Evolutionary conservation across 2,888 invertebrate species (phyloP).

Genomic region (Drosophila mettleri): DNA sequence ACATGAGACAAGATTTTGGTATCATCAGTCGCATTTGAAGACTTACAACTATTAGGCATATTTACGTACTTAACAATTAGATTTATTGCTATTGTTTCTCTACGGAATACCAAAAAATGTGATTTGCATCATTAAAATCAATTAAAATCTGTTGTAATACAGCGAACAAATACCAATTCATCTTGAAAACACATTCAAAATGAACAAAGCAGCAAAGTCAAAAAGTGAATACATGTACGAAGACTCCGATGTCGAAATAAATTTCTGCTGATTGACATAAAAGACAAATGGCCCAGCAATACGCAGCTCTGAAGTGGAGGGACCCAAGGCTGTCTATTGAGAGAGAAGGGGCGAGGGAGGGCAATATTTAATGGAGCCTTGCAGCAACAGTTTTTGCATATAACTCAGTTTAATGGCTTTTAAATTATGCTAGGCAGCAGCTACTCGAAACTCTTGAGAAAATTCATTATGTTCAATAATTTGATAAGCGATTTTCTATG

Average conservation of each 20-base stretch:
- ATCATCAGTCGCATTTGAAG: no score
- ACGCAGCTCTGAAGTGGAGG: slow-evolving; percentile 13
- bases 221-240: slow-evolving; percentile 5
- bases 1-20: not conserved
- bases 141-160: slow-evolving; percentile 57
- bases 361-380: slow-evolving; percentile 9
- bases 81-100: slow-evolving; percentile 15
- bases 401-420: slow-evolving; percentile 59
- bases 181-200: slow-evolving; percentile 43
- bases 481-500: slow-evolving; percentile 53
- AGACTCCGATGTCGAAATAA: slow-evolving; percentile 41
- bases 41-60: not conserved
- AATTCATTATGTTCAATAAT: slow-evolving; percentile 62
- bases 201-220: slow-evolving; percentile 14
- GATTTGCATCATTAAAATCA: slow-evolving; percentile 45
- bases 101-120: not conserved
- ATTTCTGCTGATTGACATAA: slow-evolving; percentile 62
- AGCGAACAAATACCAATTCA: slow-evolving; percentile 35
- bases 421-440: slow-evolving; percentile 49
- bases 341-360: not conserved
- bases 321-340: slow-evolving; percentile 28
- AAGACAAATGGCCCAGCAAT: slow-evolving; percentile 44
- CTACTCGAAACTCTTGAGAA: slow-evolving; percentile 52
- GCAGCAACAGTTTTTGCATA: slow-evolving; percentile 31
- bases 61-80: slow-evolving; percentile 4